Evolutionary conservation across 2,113 vertebrate species (phyloP).

Genomic region (Trogon melanurus): DNA sequence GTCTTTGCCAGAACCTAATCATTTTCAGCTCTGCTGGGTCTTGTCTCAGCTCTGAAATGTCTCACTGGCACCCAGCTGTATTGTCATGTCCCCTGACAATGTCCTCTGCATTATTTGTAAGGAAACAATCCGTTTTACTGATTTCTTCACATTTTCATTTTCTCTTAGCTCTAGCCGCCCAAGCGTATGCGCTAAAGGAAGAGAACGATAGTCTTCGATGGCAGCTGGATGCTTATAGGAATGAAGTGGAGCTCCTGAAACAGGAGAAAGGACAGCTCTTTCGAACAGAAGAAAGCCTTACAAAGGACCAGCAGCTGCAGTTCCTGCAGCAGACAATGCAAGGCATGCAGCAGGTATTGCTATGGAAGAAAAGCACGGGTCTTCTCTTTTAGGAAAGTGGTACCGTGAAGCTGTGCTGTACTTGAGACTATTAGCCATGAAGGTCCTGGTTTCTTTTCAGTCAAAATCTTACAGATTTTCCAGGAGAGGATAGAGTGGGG

Average conservation of each 20-base stretch:
- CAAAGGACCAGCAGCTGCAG: conserved; percentile 86
- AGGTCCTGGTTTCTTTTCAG: not conserved
- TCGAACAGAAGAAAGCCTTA: conserved; percentile 82
- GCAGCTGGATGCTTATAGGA: conserved; percentile 95
- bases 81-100: conserved; percentile 6
- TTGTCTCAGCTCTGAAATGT: not conserved
- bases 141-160: conserved; percentile 12
- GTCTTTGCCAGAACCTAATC: conserved; percentile 30
- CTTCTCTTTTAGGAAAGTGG: not conserved
- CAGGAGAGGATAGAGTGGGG: not conserved
- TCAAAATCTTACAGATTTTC: not conserved
- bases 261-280: conserved; percentile 86
- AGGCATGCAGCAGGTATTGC: conserved; percentile 92
- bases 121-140: not conserved
- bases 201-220: conserved; percentile 97
- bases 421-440: not conserved
- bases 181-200: conserved; percentile 88
- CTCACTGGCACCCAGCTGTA: not conserved
- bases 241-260: conserved; percentile 92
- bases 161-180: conserved; percentile 82
- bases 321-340: conserved; percentile 92
- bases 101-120: not conserved
- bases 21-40: conserved; percentile 58
- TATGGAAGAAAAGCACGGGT: not conserved
- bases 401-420: not conserved